Evolutionary conservation across 2,113 vertebrate species (phyloP), one percentile per base, ranked within the genome.

Genomic region (Clarias macrocephalus): DNA sequence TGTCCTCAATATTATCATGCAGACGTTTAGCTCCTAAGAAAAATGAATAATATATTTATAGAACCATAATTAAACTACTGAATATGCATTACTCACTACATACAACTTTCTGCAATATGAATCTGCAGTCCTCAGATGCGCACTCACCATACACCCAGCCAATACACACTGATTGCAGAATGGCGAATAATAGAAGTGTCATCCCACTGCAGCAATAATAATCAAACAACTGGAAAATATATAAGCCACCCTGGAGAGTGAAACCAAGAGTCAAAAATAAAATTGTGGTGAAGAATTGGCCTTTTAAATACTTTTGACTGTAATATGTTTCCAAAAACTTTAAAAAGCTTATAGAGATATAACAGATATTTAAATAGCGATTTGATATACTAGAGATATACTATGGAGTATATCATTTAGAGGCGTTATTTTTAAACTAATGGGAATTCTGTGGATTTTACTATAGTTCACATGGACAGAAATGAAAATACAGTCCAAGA

Each of bases 191-290:
- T n/a, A 99, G 96, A n/a, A 99, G 93, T 88, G 96, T 97, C 0
- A 92, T 97, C 42, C 98, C 98, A 1, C 98, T 99, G 91, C 96
- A 97, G 81, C 96, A 95, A 0, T 99, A 99, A 91, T 97, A 97
- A 92, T 99, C 98, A 90, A 99, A 98, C 72, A 99, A 88, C 94
- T 99, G 98, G 90, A 99, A 99, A 90, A 99, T 90, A 88, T 99
- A 99, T 92, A 99, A 95, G 52, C 98, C 98, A 0, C 97, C 97
- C 98, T 99, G 60, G 33, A 85, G 11, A 65, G 7, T 37, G 52
- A n/a, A 72, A 81, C 37, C 3, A 0, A 63, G 28, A 60, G 52
- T 11, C 21, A 85, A 62, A 70, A 70, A 33, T 18, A 12, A 33
- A 28, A 70, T 7, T 11, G 5, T 66, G 65, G 5, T 28, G 11